Evolutionary conservation across 2,113 vertebrate genomes (phyloP), one percentile per base, ranked within the genome.

Genomic region (Paratilapia polleni): DNA sequence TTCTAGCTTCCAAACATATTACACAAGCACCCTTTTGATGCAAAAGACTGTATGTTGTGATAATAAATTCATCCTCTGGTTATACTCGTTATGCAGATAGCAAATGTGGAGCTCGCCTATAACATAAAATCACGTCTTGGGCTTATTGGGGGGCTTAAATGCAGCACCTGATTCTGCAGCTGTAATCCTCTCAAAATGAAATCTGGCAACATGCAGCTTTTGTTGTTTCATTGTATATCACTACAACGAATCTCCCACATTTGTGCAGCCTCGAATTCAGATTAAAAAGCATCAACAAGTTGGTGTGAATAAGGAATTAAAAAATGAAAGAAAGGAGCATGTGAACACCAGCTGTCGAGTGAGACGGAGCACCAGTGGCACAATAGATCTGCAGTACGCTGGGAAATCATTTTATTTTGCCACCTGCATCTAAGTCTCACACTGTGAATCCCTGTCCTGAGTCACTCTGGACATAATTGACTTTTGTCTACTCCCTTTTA

Each of bases 401-500:
- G 70, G 87, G 79, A 91, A 91, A 87, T 82, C 54, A 78, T 80
- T 89, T 77, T 52, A 31, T 73, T 88, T 84, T 62, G 34, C 38
- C 8, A 28, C n/a, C 56, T 62, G 54, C 43, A 79, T 86, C 62
- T 4, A 61, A 63, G 62, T 83, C 58, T 89, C 88, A 80, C 41
- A 15, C 57, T 61, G 84, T 57, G 80, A 87, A 80, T 85, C 74
- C 80, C 49, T 82, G 24, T 85, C 80, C 64, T n/a, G 60, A 90
- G 82, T 89, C 83, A 68, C 68, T 54, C 54, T 83, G 85, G 77
- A 86, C 87, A 82, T 87, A 92, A 91, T 84, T 85, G 90, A 81
- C 84, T 91, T 88, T 88, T 85, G 86, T 93, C 70, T 80, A 80
- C 70, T 66, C 38, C 34, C 57, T 89, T 88, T 87, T 89, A 90